Conservation (phyloP, 2,888 invertebrate species). For the Drosophila rubida region DNA sequence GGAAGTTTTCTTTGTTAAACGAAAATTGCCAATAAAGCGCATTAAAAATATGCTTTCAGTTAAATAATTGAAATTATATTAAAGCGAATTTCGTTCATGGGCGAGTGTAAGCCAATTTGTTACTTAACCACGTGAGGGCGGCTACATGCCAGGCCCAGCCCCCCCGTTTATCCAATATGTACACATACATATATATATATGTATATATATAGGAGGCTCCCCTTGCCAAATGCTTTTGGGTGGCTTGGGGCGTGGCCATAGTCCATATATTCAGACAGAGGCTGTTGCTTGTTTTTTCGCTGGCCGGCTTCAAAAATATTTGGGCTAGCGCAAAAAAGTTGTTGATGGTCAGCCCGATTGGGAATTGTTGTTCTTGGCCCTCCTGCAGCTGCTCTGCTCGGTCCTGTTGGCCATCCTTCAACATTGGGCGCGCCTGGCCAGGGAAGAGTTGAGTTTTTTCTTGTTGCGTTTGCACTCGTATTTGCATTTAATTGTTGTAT, state of each 20-base stretch:
- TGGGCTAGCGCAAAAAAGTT: constrained; percentile 48
- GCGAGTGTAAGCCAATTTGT: constrained; percentile 50
- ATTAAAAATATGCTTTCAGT: constrained; percentile 73
- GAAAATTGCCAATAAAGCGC: constrained; percentile 74
- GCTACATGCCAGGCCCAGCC: constrained; percentile 3
- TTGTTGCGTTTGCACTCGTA: constrained; percentile 51
- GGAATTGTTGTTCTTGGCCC: constrained; percentile 45
- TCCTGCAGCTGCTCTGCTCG: constrained; percentile 31
- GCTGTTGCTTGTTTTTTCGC: constrained; percentile 49
- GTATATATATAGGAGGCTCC: constrained; percentile 17
- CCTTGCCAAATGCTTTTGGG: constrained; percentile 22
- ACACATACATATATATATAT: constrained; percentile 10
- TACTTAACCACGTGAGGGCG: constrained; percentile 37
- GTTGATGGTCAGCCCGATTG: constrained; percentile 53
- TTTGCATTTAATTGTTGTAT: constrained; percentile 79
- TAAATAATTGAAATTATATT: constrained; percentile 74
- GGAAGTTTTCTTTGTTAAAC: constrained; percentile 54
- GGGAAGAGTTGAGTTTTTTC: constrained; percentile 30
- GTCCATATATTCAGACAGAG: constrained; percentile 64
- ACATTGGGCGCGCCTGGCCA: constrained; percentile 36
- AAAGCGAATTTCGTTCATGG: constrained; percentile 54
- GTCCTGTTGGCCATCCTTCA: constrained; percentile 53
- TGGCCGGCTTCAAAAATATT: constrained; percentile 66
- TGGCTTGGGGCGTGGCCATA: constrained; percentile 57
- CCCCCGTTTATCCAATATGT: constrained; percentile 34